These are phyloP conservation scores for Cladopsammia gracilis DNA, from an alignment of 64 coral and sea anemone species.

Conservation along the genomic window DNA sequence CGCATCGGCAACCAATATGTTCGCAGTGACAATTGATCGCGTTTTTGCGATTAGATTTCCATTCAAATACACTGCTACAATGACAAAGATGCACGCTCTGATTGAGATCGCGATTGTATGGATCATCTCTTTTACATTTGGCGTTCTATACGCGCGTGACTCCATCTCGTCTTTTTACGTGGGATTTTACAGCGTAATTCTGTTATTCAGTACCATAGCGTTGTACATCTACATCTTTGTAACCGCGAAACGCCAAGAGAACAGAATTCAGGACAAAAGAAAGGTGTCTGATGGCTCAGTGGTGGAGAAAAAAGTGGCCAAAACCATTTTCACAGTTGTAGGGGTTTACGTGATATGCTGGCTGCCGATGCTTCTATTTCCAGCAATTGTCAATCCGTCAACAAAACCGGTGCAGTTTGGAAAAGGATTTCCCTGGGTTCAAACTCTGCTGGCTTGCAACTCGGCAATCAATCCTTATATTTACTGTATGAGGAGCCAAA, in stretches of 20 bases:
- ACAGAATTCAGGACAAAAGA: constrained; percentile 2
- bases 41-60: constrained; percentile 39
- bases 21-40: constrained; percentile 36
- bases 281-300: neutral
- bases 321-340: constrained; percentile 44
- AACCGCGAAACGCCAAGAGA: constrained; percentile 13
- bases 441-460: constrained; percentile 1
- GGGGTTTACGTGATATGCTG: constrained; percentile 14
- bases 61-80: constrained; percentile 5
- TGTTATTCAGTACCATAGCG: neutral
- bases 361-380: constrained; percentile 14
- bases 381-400: neutral
- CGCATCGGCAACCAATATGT: constrained; percentile 39
- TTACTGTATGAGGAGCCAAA: constrained; percentile 19
- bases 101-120: neutral
- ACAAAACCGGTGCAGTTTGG: neutral
- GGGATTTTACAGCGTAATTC: neutral
- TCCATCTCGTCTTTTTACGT: neutral
- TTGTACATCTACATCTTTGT: constrained; percentile 48
- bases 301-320: constrained; percentile 22
- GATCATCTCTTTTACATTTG: constrained; percentile 11
- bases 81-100: neutral
- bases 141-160: neutral
- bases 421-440: neutral
- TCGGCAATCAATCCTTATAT: constrained; percentile 38